phyloP scores from a whole-genome alignment of 2,113 vertebrate species.

The Microcebus jonahi region DNA sequence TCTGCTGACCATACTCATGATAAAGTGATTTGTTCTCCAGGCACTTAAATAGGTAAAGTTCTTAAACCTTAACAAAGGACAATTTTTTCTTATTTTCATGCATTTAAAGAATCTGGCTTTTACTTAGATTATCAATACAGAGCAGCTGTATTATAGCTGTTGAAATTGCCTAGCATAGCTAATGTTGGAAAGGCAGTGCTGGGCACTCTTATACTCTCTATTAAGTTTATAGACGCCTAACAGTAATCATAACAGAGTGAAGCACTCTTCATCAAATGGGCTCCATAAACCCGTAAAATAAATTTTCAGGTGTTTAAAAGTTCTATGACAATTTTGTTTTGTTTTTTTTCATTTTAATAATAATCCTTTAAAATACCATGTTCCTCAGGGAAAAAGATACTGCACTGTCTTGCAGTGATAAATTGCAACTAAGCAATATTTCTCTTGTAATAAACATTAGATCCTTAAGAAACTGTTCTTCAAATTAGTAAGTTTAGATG shows the following conservation, averaged over 20 bases:
- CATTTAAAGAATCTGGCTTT: neutral
- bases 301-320: conserved; percentile 16
- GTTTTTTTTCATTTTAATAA: neutral
- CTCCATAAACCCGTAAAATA: neutral
- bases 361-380: neutral
- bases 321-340: neutral
- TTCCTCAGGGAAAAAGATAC: neutral
- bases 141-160: neutral
- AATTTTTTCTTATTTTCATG: neutral
- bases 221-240: neutral
- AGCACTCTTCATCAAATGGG: neutral
- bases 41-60: neutral
- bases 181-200: neutral
- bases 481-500: neutral
- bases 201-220: neutral
- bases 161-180: neutral
- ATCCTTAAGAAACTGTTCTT: neutral
- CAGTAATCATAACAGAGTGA: neutral
- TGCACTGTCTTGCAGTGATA: neutral
- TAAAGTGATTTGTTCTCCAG: neutral
- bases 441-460: neutral
- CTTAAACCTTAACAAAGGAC: neutral
- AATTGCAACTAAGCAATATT: neutral
- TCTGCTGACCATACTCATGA: neutral
- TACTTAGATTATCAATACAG: neutral